A percentile compares a stretch with the other conserved stretches of the same genome.
Evolutionary conservation across 2,113 vertebrate species (phyloP).

Genomic region (Zeus faber): DNA sequence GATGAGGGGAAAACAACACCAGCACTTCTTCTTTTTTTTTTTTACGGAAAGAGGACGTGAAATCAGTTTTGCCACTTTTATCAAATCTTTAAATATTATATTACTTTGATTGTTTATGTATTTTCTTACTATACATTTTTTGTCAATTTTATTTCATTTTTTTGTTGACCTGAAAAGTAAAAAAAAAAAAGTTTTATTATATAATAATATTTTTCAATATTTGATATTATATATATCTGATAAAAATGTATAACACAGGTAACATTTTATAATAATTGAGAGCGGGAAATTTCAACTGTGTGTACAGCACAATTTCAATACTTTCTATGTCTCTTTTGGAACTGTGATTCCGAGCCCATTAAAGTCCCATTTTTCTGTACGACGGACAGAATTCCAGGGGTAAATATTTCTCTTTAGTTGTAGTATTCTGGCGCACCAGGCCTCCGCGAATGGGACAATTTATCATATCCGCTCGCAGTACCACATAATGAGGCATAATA

Average conservation of each 20-base stretch:
- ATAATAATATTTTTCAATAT: not conserved
- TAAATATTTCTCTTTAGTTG: conserved; percentile 68
- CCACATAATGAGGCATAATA: conserved; percentile 51
- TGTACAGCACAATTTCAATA: not conserved
- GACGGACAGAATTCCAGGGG: conserved; percentile 43
- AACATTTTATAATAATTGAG: too few relatives aligned
- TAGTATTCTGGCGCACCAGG: conserved; percentile 47
- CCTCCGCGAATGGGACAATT: conserved; percentile 32
- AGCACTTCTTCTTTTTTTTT: conserved; percentile 45
- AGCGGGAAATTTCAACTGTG: conserved; percentile 7
- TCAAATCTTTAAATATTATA: too few relatives aligned
- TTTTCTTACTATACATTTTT: too few relatives aligned
- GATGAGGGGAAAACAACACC: conserved; percentile 35
- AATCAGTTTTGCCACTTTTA: too few relatives aligned
- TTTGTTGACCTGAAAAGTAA: conserved; percentile 18
- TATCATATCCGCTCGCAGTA: conserved; percentile 53
- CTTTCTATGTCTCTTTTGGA: conserved; percentile 20
- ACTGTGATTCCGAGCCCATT: conserved; percentile 34
- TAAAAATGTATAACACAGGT: too few relatives aligned
- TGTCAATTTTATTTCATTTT: too few relatives aligned
- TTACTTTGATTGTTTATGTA: too few relatives aligned
- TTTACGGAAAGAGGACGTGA: too few relatives aligned
- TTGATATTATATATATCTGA: too few relatives aligned
- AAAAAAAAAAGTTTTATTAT: not conserved
- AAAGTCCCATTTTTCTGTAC: conserved; percentile 37